Conservation (phyloP, 1,140 invertebrate genomes). For the Drosophila parabipectinata region DNA sequence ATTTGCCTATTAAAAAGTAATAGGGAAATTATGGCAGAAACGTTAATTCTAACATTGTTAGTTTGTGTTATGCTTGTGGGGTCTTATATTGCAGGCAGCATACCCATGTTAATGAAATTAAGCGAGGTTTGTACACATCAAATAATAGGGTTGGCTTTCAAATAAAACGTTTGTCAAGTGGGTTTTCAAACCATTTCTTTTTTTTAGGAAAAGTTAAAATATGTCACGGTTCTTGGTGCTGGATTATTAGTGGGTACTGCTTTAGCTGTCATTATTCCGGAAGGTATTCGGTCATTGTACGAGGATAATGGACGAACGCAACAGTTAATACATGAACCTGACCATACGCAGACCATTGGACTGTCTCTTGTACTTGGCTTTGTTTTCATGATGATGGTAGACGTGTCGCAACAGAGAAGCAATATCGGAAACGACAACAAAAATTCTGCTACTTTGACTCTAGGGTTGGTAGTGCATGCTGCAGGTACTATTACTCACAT, state of each 20-base stretch:
- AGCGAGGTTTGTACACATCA: conserved; percentile 89
- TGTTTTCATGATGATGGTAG: conserved; percentile 98
- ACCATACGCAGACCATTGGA: conserved; percentile 87
- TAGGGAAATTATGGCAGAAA: conserved; percentile 86
- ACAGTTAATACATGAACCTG: conserved; percentile 42
- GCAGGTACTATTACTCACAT: conserved; percentile 51
- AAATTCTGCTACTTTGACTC: conserved; percentile 92
- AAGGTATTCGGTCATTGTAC: conserved; percentile 95
- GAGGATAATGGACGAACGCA: conserved; percentile 44
- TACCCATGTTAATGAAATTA: conserved; percentile 96
- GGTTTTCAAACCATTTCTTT: conserved; percentile 1
- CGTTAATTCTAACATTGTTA: conserved; percentile 91
- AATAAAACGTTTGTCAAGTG: background rate
- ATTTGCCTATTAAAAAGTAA: background rate
- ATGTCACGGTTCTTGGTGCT: conserved; percentile 97
- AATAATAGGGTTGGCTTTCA: too few species aligned
- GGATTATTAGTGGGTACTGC: conserved; percentile 99
- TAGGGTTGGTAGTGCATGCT: conserved; percentile 97
- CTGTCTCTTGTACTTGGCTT: conserved; percentile 90
- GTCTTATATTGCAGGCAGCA: conserved; percentile 96
- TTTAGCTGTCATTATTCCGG: conserved; percentile 98
- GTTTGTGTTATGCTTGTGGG: conserved; percentile 97
- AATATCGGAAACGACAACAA: conserved; percentile 86
- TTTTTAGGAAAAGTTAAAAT: conserved; percentile 94
- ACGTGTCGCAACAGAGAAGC: conserved; percentile 89